Evolutionary conservation across 2,113 vertebrate genomes (phyloP).

Genomic region (Corvus cornix): DNA sequence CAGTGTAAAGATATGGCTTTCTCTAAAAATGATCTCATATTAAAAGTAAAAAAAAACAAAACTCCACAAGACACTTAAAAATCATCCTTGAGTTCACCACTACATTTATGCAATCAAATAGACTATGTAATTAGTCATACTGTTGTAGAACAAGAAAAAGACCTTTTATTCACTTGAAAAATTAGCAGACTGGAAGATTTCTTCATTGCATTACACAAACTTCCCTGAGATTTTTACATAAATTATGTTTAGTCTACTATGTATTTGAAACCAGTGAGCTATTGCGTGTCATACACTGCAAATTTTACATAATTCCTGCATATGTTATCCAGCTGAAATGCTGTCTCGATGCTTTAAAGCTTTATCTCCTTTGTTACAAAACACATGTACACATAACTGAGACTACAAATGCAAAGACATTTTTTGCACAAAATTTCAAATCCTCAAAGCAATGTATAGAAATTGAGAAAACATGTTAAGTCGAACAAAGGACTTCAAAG

Average conservation of each 20-base stretch:
- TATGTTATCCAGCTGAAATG: slow-evolving; percentile 45
- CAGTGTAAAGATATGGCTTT: not conserved
- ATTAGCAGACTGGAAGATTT: slow-evolving; percentile 65
- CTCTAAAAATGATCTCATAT: not conserved
- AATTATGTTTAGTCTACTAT: slow-evolving; percentile 42
- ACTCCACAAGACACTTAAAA: slow-evolving; percentile 13
- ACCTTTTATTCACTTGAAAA: slow-evolving; percentile 60
- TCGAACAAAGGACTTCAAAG: slow-evolving; percentile 17
- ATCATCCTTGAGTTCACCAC: slow-evolving; percentile 13
- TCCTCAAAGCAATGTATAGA: slow-evolving; percentile 32
- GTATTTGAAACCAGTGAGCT: slow-evolving; percentile 43
- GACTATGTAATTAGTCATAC: slow-evolving; percentile 31
- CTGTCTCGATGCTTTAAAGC: slow-evolving; percentile 53
- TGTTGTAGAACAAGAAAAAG: slow-evolving; percentile 24
- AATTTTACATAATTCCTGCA: slow-evolving; percentile 30
- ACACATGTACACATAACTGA: not conserved
- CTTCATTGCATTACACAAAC: slow-evolving; percentile 61
- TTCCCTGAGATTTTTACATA: slow-evolving; percentile 69
- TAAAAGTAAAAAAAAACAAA: not conserved
- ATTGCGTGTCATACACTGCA: slow-evolving; percentile 18
- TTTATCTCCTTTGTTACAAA: slow-evolving; percentile 33
- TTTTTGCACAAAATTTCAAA: slow-evolving; percentile 32
- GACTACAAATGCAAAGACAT: slow-evolving; percentile 29
- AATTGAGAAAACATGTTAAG: not conserved
- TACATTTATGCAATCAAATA: slow-evolving; percentile 22